Percentiles rank a stretch among this genome's conserved stretches.
Conservation (phyloP, 1,140 invertebrate genomes). For the Hyles euphorbiae region DNA sequence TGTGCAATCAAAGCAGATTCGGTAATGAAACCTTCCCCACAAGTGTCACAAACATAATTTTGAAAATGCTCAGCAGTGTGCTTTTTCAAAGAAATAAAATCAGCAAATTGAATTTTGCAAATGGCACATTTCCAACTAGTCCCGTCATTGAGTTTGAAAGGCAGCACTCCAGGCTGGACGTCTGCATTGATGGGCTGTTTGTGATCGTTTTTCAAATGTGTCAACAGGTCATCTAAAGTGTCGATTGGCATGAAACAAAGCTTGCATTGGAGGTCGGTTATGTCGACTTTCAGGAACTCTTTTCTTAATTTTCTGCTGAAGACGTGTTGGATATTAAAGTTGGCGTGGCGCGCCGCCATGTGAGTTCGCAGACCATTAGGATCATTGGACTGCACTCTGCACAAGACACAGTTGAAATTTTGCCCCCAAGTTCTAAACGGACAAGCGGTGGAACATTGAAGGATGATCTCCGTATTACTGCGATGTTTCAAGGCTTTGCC, state of each 20-base stretch:
- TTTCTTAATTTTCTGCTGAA: slow-evolving; percentile 59
- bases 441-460: slow-evolving; percentile 60
- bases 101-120: slow-evolving; percentile 55
- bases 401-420: slow-evolving; percentile 64
- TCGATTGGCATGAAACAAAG: slow-evolving; percentile 58
- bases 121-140: slow-evolving; percentile 59
- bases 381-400: slow-evolving; percentile 58
- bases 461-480: slow-evolving; percentile 63
- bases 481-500: slow-evolving; percentile 56
- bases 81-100: slow-evolving; percentile 65
- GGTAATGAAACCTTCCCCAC: slow-evolving; percentile 66
- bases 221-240: slow-evolving; percentile 51
- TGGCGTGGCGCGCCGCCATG: slow-evolving; percentile 54
- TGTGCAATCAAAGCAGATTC: slow-evolving; percentile 56
- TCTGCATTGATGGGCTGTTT: slow-evolving; percentile 57
- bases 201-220: slow-evolving; percentile 60
- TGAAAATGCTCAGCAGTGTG: slow-evolving; percentile 66
- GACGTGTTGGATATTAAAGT: slow-evolving; percentile 52
- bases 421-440: slow-evolving; percentile 64
- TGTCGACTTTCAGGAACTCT: slow-evolving; percentile 63
- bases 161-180: slow-evolving; percentile 56
- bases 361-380: slow-evolving; percentile 54
- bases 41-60: slow-evolving; percentile 71
- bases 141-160: slow-evolving; percentile 58
- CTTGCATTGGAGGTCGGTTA: slow-evolving; percentile 61